Conservation (phyloP, 2,113 vertebrate genomes). For the Tringa solitaria region DNA sequence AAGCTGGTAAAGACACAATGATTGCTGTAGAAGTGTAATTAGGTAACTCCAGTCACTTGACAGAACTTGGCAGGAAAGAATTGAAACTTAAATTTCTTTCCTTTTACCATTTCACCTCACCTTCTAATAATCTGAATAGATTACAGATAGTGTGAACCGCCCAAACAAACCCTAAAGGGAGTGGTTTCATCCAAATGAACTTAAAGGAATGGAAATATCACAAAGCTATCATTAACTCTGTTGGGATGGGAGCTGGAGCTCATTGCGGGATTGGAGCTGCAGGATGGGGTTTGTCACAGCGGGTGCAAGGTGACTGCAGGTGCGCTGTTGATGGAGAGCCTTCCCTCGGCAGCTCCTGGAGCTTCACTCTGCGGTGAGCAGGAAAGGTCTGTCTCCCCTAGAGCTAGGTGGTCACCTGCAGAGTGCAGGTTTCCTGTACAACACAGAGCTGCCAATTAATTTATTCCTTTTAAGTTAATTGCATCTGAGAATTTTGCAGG, state of each 20-base stretch:
- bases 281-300: background rate
- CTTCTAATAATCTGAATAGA: background rate
- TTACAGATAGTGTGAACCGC: background rate
- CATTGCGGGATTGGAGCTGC: background rate
- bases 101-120: background rate
- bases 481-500: background rate
- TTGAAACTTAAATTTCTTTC: background rate
- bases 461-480: background rate
- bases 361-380: background rate
- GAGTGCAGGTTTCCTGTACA: background rate
- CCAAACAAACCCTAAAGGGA: background rate
- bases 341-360: background rate
- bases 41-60: background rate
- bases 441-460: background rate
- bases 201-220: background rate
- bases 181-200: background rate
- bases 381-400: background rate
- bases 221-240: background rate
- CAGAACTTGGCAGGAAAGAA: background rate
- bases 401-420: background rate
- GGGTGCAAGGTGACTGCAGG: background rate
- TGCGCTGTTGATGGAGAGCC: accelerated
- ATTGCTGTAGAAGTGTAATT: background rate
- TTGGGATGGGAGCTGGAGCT: background rate
- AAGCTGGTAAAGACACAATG: background rate